Base-by-base conservation (phyloP, 2,113 vertebrate species). In the Ursus arctos region DNA sequence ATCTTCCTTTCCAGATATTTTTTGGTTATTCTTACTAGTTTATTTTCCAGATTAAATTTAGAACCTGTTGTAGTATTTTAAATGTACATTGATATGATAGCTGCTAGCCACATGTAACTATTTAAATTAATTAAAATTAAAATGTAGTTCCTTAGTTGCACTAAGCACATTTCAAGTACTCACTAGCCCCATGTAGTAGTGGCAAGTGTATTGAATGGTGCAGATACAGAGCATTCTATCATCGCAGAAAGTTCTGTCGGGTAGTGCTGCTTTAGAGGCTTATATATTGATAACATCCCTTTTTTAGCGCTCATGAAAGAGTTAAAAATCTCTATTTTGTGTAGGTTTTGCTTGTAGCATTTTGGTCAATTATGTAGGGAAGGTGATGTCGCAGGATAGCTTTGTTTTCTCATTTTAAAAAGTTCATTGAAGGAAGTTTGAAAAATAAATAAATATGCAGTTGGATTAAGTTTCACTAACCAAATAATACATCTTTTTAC, bases 51-150 rank as follows among this genome's bases (percentile, higher is more conserved):
- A 69, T 88, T 82, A 88, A 76, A 40, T 83, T 65, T 81, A 92
- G 67, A 74, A 63, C n/a, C 6, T 51, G 11, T 59, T 24, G 11
- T 77, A 55, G 63, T 26, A 88, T 31, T 92, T 90, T 40, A 40
- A 36, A 36, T 36, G 36, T 82, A 13, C 16, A 19, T 69, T 67
- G 28, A 40, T 61, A 43, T 6, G 16, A 12, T 90, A 80, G 33
- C 51, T 49, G 49, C 18, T 77, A 67, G 28, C 49, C 63, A 77
- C 77, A 83, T 85, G 53, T 81, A 31, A 8, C 77, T 71, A 28
- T 82, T 90, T 94, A 59, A 84, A 33, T 82, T 91, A 86, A 80
- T 80, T 93, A 93, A 96, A 92, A 91, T 88, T 87, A 87, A 96
- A 95, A 89, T 92, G 55, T 26, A 65, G 24, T 85, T 91, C 43